Percentiles rank a stretch among this genome's conserved stretches.
phyloP scores from a whole-genome alignment of 2,888 invertebrate genomes.

The Chamaedrilus cognettii region DNA sequence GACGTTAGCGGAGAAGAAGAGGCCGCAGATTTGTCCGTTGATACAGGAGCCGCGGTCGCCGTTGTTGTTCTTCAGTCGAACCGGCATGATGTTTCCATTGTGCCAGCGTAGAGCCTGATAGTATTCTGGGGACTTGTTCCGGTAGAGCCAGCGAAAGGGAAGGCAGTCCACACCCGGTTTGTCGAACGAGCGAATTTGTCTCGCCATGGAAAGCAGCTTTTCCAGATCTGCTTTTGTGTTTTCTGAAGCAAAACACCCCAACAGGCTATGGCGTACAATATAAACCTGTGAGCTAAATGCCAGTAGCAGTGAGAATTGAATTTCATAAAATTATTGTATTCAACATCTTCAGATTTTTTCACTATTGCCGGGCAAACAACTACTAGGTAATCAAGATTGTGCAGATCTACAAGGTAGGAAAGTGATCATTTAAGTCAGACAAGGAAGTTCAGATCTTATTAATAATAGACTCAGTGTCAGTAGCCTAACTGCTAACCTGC shows the following conservation, averaged over 20 bases:
- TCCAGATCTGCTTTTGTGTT: neutral
- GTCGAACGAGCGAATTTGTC: neutral
- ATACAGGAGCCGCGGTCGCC: slow-evolving; percentile 27
- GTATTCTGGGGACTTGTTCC: slow-evolving; percentile 29
- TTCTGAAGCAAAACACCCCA: neutral
- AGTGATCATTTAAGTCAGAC: too few relatives aligned
- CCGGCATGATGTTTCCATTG: slow-evolving; percentile 24
- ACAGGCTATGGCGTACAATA: too few relatives aligned
- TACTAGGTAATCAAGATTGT: too few relatives aligned
- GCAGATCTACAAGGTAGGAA: too few relatives aligned
- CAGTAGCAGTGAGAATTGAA: too few relatives aligned
- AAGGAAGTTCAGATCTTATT: too few relatives aligned
- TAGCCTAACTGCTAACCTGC: too few relatives aligned
- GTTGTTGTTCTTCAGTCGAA: slow-evolving; percentile 24
- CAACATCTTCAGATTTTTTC: too few relatives aligned
- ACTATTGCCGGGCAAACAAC: too few relatives aligned
- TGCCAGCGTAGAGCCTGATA: slow-evolving; percentile 21
- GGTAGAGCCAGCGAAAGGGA: slow-evolving; percentile 18
- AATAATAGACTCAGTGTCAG: too few relatives aligned
- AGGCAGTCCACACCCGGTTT: neutral
- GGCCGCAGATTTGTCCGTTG: slow-evolving; percentile 25
- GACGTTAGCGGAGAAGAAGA: slow-evolving; percentile 29
- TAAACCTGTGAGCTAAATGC: too few relatives aligned
- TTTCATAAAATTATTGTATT: too few relatives aligned
- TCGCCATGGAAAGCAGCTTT: neutral